Evolutionary conservation across 2,888 invertebrate species (phyloP), one percentile per base, ranked within the genome.

Genomic region (Troides oblongomaculatus): DNA sequence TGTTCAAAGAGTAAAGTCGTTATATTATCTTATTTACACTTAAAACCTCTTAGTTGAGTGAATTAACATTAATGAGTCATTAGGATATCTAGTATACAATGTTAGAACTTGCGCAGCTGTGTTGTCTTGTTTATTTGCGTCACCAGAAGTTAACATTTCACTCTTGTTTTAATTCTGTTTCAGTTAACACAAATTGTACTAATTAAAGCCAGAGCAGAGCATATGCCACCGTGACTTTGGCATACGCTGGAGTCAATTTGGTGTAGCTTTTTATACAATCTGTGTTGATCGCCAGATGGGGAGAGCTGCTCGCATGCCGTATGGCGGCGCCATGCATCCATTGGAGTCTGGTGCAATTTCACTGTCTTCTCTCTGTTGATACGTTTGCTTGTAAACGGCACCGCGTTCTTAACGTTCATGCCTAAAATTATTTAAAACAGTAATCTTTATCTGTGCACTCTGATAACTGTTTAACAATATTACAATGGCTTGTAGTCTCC

Each of bases 201-300:
- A 86, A 86, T 88, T 86, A 82, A 71, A 77, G 72, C 73, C 79
- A 83, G 86, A 83, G 81, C 81, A 82, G 83, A 81, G 82, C 89
- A 89, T 89, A 88, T 88, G 89, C 84, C 84, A 88, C 89, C 87
- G 82, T 89, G 88, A 85, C 86, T 85, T 77, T 72, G 71, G 74
- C 75, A 74, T 76, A 72, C 75, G 76, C 73, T 77, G 77, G 73
- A 80, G 80, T 80, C 83, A 86, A 86, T 85, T 86, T 84, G 73
- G 77, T 80, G 79, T 80, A 80, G 77, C 81, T 82, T 80, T 82
- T 82, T 80, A 77, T 84, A 78, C 78, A 84, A 82, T 83, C 83
- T 80, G 77, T 72, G 75, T 73, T 74, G 75, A 74, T 76, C 74
- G 79, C 86, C 90, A 90, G 82, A 89, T 90, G 90, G 84, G 77